A percentile compares a stretch with the other conserved stretches of the same genome.
These are phyloP conservation scores for Cichlasoma orientale DNA, from an alignment of 2,797 vertebrate species.

Conservation along the genomic window DNA sequence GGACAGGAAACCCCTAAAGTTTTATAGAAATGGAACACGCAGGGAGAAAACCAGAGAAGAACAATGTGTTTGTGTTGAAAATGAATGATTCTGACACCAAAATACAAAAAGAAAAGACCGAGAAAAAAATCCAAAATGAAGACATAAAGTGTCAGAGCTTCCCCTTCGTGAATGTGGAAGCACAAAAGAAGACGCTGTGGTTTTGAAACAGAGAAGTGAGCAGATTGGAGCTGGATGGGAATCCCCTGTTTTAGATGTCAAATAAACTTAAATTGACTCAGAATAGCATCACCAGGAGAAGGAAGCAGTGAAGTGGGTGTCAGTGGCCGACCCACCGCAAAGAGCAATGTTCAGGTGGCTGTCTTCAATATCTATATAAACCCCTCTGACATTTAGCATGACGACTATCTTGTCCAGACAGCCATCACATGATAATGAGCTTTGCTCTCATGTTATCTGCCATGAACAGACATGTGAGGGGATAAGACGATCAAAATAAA, in stretches of 20 bases:
- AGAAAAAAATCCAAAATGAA: constrained; percentile 4
- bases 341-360: neutral
- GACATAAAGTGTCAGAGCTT: neutral
- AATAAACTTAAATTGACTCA: neutral
- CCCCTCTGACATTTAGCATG: neutral
- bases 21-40: neutral
- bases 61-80: neutral
- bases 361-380: neutral
- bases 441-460: neutral
- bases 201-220: neutral
- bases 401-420: rapidly evolving
- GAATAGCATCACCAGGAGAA: neutral
- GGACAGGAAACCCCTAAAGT: neutral
- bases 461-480: neutral
- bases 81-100: neutral
- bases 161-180: neutral
- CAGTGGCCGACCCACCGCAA: neutral
- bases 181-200: neutral
- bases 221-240: neutral
- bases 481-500: neutral
- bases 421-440: neutral
- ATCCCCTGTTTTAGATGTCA: neutral
- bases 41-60: neutral
- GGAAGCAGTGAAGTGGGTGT: neutral
- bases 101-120: rapidly evolving